Evolutionary conservation across 35 echinoderm and acorn worm genomes (phyloP).

Genomic region (Apostichopus parvimensis): DNA sequence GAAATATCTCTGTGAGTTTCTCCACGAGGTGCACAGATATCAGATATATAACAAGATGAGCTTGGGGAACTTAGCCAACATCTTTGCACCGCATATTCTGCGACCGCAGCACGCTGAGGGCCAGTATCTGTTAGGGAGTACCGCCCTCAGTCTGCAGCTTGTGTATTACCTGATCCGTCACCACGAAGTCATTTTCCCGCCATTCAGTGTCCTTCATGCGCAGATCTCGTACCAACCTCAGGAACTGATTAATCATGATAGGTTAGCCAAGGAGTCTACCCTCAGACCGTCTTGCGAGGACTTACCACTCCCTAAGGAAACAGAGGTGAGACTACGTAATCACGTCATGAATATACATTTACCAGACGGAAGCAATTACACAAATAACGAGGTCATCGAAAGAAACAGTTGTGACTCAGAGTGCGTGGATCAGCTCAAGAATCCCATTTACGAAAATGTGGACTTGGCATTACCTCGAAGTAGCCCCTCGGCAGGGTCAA

Average conservation of each 20-base stretch:
- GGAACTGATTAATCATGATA: slow-evolving; percentile 60
- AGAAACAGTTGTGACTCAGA: background rate
- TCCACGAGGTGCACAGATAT: slow-evolving; percentile 75
- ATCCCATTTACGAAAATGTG: slow-evolving; percentile 79
- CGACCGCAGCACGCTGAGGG: slow-evolving; percentile 83
- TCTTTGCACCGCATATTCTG: slow-evolving; percentile 95
- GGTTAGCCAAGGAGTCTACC: slow-evolving; percentile 57
- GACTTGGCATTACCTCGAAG: slow-evolving; percentile 41
- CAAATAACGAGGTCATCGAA: slow-evolving; percentile 37
- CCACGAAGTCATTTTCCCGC: slow-evolving; percentile 78
- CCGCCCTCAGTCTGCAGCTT: slow-evolving; percentile 82
- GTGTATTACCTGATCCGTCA: slow-evolving; percentile 83
- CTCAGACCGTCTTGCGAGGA: slow-evolving; percentile 40
- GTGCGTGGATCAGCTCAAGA: background rate
- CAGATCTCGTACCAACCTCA: slow-evolving; percentile 39
- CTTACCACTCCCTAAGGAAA: slow-evolving; percentile 22
- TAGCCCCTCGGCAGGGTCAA: slow-evolving; percentile 53
- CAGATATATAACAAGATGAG: slow-evolving; percentile 88
- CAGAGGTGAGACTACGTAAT: slow-evolving; percentile 13
- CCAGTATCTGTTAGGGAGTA: slow-evolving; percentile 74
- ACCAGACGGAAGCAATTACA: slow-evolving; percentile 18
- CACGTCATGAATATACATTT: slow-evolving; percentile 46
- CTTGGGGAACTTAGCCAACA: slow-evolving; percentile 90
- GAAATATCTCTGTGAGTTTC: slow-evolving; percentile 87
- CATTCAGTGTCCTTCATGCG: slow-evolving; percentile 63